Evolutionary conservation across 2,113 vertebrate species (phyloP).

Genomic region (Lasiurus cinereus): DNA sequence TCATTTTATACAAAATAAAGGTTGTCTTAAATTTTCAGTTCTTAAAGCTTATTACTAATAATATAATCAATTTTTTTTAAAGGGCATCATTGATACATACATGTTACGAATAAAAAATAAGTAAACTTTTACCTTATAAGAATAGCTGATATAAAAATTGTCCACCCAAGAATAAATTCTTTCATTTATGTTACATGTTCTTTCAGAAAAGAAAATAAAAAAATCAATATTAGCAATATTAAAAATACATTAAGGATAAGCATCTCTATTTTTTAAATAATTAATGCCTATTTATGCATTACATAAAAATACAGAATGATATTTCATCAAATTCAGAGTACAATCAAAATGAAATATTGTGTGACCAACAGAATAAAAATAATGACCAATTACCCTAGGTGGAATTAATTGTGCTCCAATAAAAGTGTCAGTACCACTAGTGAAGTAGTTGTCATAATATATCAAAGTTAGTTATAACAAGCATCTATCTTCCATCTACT

Average conservation of each 20-base stretch:
- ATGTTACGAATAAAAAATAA: conserved; percentile 73
- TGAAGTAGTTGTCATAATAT: neutral
- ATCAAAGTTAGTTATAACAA: neutral
- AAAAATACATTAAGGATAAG: conserved; percentile 66
- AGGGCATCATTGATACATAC: conserved; percentile 15
- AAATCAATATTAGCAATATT: conserved; percentile 58
- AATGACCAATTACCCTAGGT: neutral
- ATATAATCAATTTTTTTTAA: conserved; percentile 61
- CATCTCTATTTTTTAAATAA: conserved; percentile 55
- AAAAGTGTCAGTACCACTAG: neutral
- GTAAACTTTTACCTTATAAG: conserved; percentile 71
- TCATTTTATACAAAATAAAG: conserved; percentile 70
- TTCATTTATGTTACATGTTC: conserved; percentile 68
- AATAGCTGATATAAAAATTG: conserved; percentile 80
- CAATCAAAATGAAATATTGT: conserved; percentile 19
- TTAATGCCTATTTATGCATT: conserved; percentile 13
- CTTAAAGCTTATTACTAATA: conserved; percentile 63
- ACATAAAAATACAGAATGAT: conserved; percentile 53
- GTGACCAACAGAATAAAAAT: neutral
- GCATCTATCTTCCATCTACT: neutral
- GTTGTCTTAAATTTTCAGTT: conserved; percentile 44
- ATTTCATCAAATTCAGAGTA: conserved; percentile 48
- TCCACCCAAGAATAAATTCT: conserved; percentile 77
- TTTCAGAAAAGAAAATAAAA: conserved; percentile 69
- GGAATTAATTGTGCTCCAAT: neutral